These are phyloP conservation scores for Capricornis sumatraensis DNA, from an alignment of 2,113 vertebrate species.

Conservation along the genomic window DNA sequence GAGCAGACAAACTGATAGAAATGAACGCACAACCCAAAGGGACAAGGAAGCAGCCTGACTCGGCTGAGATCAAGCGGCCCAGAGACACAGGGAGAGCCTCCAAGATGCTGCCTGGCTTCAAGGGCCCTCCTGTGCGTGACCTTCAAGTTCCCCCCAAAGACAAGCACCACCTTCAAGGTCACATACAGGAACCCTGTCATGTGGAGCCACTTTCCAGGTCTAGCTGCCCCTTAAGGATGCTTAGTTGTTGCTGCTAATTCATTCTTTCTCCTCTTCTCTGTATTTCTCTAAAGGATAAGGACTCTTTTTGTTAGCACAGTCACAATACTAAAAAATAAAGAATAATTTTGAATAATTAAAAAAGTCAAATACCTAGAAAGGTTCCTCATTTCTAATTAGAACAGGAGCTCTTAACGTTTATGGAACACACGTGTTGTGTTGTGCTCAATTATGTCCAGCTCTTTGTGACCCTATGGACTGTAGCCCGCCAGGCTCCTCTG, in stretches of 20 bases:
- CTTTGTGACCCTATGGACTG: neutral
- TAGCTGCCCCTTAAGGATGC: neutral
- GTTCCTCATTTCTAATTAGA: neutral
- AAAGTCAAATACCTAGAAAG: neutral
- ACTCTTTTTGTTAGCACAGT: neutral
- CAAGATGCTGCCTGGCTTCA: neutral
- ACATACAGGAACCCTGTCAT: neutral
- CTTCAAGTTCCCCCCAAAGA: neutral
- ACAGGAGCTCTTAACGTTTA: neutral
- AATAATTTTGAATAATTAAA: neutral
- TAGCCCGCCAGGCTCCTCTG: neutral
- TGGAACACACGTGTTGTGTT: neutral
- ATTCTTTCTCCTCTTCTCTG: neutral
- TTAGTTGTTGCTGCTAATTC: neutral
- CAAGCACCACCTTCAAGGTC: neutral
- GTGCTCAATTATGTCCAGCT: neutral
- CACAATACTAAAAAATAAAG: neutral
- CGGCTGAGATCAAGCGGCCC: neutral
- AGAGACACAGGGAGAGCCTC: neutral
- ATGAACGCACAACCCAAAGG: neutral
- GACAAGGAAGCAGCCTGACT: neutral
- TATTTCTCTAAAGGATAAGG: neutral
- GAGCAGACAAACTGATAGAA: neutral
- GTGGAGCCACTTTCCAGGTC: neutral
- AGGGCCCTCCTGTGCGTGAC: neutral